Base-by-base conservation (phyloP, 2,797 vertebrate species). In the Hafferia zeledoni region DNA sequence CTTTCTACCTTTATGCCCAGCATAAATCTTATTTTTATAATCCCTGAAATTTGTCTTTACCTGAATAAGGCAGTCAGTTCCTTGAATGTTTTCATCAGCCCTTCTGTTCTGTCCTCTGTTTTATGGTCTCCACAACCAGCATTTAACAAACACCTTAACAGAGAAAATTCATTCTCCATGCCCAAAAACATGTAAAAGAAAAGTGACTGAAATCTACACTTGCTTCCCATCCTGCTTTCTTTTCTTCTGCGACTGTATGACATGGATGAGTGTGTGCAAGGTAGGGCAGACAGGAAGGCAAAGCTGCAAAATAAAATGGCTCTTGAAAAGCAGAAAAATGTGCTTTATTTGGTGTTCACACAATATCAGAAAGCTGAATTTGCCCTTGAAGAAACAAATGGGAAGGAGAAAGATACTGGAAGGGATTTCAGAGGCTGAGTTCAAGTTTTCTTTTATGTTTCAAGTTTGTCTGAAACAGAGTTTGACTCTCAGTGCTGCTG, bases 401-500 rank as follows among this genome's bases (percentile, higher is more conserved):
- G 22, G 60, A 84, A 87, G 25, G 63, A 72, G 55, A 82, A 86
- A 64, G 30, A 37, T 23, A 56, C 25, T 47, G 56, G 41, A 84
- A 80, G 20, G 11, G 67, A 80, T 74, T 87, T 13, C 49, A 17
- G 59, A 53, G 33, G 8, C 25, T 87, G 63, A 79, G 41, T 74
- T 64, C 7, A 79, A 90, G 55, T 70, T 95, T 90, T 81, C 72
- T 89, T 92, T 90, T 63, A 89, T 91, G 80, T 90, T 91, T 88
- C 67, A 70, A 57, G 74, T 94, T 90, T 93, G 61, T 52, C 44
- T 95, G 87, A 88, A 88, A 13, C 69, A 52, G 72, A 90, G 82
- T 95, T 94, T 95, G 95, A 95, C 65, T 92, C 83, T 93, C 91
- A 83, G 87, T 65, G 93, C 89, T 96, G 96, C 95, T 96, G 95